Percentiles rank a stretch among this genome's conserved stretches.
These are phyloP conservation scores for Melinaea marsaeus DNA, from an alignment of 2,888 invertebrate genomes.

Conservation along the genomic window DNA sequence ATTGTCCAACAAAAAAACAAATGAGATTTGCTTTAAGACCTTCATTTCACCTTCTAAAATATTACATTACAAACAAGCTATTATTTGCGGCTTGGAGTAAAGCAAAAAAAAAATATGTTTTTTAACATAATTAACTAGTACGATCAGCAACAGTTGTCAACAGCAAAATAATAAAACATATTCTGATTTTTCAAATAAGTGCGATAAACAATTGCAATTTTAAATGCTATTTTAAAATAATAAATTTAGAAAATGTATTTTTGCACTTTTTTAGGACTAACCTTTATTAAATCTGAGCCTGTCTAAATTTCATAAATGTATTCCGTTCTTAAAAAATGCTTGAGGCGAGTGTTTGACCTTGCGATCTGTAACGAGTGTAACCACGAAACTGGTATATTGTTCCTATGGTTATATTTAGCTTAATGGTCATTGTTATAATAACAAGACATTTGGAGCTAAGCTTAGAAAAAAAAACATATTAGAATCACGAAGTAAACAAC, in stretches of 20 bases:
- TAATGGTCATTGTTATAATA: constrained; percentile 26
- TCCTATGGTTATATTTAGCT: constrained; percentile 31
- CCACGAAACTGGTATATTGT: constrained; percentile 44
- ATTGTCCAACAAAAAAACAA: constrained; percentile 28
- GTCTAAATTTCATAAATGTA: constrained; percentile 57
- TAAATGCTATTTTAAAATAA: not conserved
- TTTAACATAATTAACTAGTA: constrained; percentile 51
- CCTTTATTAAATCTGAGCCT: constrained; percentile 34
- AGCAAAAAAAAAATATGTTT: constrained; percentile 53
- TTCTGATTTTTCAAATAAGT: not conserved
- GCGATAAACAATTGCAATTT: not conserved
- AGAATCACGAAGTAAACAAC: constrained; percentile 3
- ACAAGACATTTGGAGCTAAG: constrained; percentile 16
- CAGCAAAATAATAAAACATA: not conserved
- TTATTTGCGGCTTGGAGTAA: constrained; percentile 51
- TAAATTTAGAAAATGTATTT: constrained; percentile 8
- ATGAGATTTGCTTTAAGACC: constrained; percentile 31
- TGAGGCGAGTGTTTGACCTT: constrained; percentile 49
- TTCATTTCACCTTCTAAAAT: constrained; percentile 39
- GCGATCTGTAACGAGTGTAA: constrained; percentile 42
- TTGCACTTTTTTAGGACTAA: constrained; percentile 11
- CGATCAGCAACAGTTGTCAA: constrained; percentile 36
- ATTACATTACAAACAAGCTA: constrained; percentile 50
- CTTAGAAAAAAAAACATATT: constrained; percentile 7
- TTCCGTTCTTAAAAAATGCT: constrained; percentile 46